A percentile compares a stretch with the other conserved stretches of the same genome.
Conservation (phyloP, 2,797 vertebrate species). For the Propithecus perrieri region DNA sequence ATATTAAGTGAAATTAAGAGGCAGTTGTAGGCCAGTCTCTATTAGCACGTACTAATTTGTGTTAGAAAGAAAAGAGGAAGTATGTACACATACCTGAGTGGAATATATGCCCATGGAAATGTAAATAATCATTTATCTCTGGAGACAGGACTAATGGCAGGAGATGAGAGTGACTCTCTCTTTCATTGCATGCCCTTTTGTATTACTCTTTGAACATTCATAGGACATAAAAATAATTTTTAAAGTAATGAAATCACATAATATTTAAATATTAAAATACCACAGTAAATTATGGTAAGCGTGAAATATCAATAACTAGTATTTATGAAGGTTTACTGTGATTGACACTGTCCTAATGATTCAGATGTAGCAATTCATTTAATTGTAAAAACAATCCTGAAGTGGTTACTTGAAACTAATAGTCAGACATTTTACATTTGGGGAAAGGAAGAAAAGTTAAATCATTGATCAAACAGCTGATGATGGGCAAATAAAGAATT, state of each 20-base stretch:
- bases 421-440: not conserved
- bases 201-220: not conserved
- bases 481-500: conserved; percentile 33
- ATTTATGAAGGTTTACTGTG: not conserved
- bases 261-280: conserved; percentile 7
- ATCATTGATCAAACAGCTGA: conserved; percentile 38
- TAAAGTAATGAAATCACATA: not conserved
- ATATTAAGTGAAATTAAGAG: not conserved
- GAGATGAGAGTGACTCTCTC: not conserved
- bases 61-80: not conserved
- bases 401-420: not conserved
- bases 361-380: not conserved
- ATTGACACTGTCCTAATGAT: not conserved
- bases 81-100: not conserved
- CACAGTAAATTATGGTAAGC: not conserved
- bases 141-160: not conserved
- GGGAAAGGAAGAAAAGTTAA: conserved; percentile 34
- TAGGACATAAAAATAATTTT: not conserved
- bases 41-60: not conserved
- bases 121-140: not conserved
- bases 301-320: not conserved
- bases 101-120: not conserved
- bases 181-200: not conserved
- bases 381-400: not conserved
- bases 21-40: not conserved